Evolutionary conservation across 1,140 invertebrate species (phyloP), one percentile per base, ranked within the genome.

Genomic region (Macrosteles quadrilineatus): DNA sequence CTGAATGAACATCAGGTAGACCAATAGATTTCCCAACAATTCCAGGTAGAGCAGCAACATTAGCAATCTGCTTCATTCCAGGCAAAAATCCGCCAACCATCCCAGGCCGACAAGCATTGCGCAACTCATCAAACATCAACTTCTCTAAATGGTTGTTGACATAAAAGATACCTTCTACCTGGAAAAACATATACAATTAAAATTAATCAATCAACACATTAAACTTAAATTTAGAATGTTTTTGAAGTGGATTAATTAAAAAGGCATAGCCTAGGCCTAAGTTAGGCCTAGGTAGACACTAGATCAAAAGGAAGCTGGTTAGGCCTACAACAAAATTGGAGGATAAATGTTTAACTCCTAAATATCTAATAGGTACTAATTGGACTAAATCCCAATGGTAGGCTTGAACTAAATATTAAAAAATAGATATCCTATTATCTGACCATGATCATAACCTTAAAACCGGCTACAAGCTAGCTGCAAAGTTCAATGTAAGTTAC

Each of bases 61-160:
- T 99, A 0, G 96, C 98, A 76, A 99, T 99, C 84, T 99, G 98
- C 85, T 99, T 99, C 71, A 99, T 94, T 27, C 97, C 98, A 0
- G 98, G 98, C 65, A 99, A 84, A 83, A 99, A 99, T 0, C 98
- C 98, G 70, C 98, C 98, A 40, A 95, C 84, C 78, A 88, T 88
- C 9, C 93, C 95, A 23, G 93, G 92, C 43, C 90, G 85, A 80
- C 94, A 97, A 0, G 95, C 86, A 82, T 98, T 96, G 73, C 89
- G 85, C 53, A 99, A 82, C 79, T 99, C 98, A 68, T 99, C 97
- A 77, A 99, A 92, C 97, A 99, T 99, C 0, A 99, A 83, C 75
- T 91, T 92, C 81, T 99, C 97, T 68, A 99, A 83, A 29, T 87
- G 87, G 69, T 88, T 86, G 81, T 99, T 99, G 0, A 99, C 97